Conservation (phyloP, 2,113 vertebrate species). For the Pithys albifrons region DNA sequence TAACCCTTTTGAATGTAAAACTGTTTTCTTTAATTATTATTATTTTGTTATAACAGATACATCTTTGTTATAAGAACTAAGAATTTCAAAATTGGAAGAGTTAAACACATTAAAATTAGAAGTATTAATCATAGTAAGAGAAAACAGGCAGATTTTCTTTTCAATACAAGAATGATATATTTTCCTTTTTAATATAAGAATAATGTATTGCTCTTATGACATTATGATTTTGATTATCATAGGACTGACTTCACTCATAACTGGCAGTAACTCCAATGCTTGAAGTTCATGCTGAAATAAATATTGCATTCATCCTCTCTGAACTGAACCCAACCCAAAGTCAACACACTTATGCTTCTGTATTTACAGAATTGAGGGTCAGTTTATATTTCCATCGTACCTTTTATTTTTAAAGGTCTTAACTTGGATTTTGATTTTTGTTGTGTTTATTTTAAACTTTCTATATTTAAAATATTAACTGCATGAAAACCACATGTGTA, state of each 20-base stretch:
- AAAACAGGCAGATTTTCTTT: not conserved
- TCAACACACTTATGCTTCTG: slow-evolving; percentile 45
- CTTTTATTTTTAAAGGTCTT: slow-evolving; percentile 59
- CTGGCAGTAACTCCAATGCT: not conserved
- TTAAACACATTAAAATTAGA: not conserved
- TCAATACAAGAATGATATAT: not conserved
- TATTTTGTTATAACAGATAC: not conserved
- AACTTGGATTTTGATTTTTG: slow-evolving; percentile 21
- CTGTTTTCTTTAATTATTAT: not conserved
- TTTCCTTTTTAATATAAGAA: not conserved
- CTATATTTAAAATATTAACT: slow-evolving; percentile 55
- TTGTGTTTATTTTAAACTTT: slow-evolving; percentile 38
- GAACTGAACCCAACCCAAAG: slow-evolving; percentile 49
- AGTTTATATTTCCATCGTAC: slow-evolving; percentile 40
- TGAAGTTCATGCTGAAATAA: slow-evolving; percentile 46
- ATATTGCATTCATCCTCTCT: slow-evolving; percentile 30
- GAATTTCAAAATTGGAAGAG: not conserved
- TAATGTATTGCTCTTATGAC: not conserved
- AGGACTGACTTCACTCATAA: slow-evolving; percentile 21
- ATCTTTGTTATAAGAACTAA: not conserved
- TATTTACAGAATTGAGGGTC: slow-evolving; percentile 49
- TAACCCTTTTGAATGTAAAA: not conserved
- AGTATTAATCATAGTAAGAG: not conserved
- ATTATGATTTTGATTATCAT: slow-evolving; percentile 29
- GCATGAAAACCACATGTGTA: slow-evolving; percentile 4